Evolutionary conservation across 23 tunicate species (phyloP), one percentile per base, ranked within the genome.

Genomic region (Phallusia fumigata): DNA sequence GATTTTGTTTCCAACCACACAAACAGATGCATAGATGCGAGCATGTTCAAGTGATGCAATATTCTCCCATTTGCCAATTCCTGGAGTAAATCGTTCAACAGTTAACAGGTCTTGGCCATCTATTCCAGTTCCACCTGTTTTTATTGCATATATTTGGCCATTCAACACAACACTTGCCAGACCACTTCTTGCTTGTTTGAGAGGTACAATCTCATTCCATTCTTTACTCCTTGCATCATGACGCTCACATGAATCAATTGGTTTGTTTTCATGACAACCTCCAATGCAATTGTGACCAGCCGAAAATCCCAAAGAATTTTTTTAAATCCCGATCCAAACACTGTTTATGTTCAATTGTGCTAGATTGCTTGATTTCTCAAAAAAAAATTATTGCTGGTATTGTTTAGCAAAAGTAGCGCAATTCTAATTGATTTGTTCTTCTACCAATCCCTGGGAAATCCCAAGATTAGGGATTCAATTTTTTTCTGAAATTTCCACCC

Each of bases 241-340:
- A 6, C 69, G 69, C 13, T 58, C 69, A 58, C 69, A 58, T 58
- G 69, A 21, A 21, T 8, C 1, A 11, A 58, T 11, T 5, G 5
- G 15, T 58, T 24, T 13, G 16, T 40, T 40, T 40, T 24, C 69
- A 58, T 58, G 3, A 24, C 13, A 58, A 58, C 69, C 69, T 6
- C 69, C 69, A 24, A 58, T 58, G 69, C 69, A 58, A 58, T 58
- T n/a, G n/a, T n/a, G n/a, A n/a, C n/a, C n/a, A n/a, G n/a, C n/a
- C n/a, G n/a, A n/a, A n/a, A n/a, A n/a, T n/a, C n/a, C n/a, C n/a
- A n/a, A n/a, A n/a, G n/a, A n/a, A n/a, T n/a, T n/a, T n/a, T n/a
- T n/a, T n/a, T n/a, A n/a, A n/a, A n/a, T n/a, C n/a, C n/a, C n/a
- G n/a, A n/a, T n/a, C n/a, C n/a, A n/a, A n/a, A n/a, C n/a, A n/a